Base-by-base conservation (phyloP, 2,888 invertebrate genomes). In the Conops quadrifasciatus region DNA sequence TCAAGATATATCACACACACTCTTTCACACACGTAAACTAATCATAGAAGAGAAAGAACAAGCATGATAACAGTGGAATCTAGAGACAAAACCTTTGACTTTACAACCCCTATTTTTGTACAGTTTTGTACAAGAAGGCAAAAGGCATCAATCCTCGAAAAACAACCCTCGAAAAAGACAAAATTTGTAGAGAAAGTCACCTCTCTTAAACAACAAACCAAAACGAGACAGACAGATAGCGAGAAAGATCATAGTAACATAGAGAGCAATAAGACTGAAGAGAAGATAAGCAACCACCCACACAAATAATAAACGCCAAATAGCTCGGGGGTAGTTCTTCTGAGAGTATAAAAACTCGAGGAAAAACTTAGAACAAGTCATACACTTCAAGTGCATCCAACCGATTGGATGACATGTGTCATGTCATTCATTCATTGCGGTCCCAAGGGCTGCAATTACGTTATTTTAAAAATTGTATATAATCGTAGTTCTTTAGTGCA, bases 351-450 rank as follows among this genome's bases (percentile, higher is more conserved):
- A 71, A 75, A 73, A 74, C 49, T 11, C 11, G 7, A 36, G 9
- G 13, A 0, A 2, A n/a, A 49, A 21, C 21, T 30, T n/a, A 36
- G 58, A 65, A 70, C 4, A 45, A 73, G 45, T 26, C 73, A 75
- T 76, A 75, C 77, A 77, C 75, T 74, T 64, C 73, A 76, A 74
- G 75, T 77, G 74, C 75, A 74, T 65, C 51, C 16, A 62, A 51
- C 21, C 62, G 62, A 68, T 51, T 51, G 62, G 13, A 59, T 26
- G 36, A 9, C 36, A 36, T 36, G 9, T 9, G 36, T 36, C 36
- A 36, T 36, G 15, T 24, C 28, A 13, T 28, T 16, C 28, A 58
- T 58, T 21, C 24, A 21, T n/a, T 47, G 63, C 24, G 43, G 24
- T 47, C 21, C 49, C 24, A 63, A 26, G 47, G 0, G 28, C n/a